Evolutionary conservation across 2,797 vertebrate genomes (phyloP), one percentile per base, ranked within the genome.

Genomic region (Rhinoraja longicauda): DNA sequence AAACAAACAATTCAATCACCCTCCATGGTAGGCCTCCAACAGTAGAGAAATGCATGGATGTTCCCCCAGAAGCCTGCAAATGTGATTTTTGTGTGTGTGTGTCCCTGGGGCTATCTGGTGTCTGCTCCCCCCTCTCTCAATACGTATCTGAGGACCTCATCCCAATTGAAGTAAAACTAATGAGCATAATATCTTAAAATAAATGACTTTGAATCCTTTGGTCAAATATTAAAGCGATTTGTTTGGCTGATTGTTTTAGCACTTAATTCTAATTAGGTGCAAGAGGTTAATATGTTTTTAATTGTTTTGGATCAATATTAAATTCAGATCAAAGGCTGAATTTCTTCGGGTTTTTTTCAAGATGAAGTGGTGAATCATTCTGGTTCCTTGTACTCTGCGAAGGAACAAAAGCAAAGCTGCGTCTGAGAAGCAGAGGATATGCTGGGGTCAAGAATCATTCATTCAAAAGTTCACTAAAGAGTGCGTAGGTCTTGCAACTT

Each of bases 291-390:
- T 24, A 91, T 19, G 0, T 53, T 53, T 91, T 91, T 29, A 24
- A 91, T 91, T 26, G 21, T 45, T 73, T 91, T n/a, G 24, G 70
- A 91, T 73, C 39, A 53, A 92, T 92, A 13, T n/a, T 92, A 75
- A 26, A 53, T n/a, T 92, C 75, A 73, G 12, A 92, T 75, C 26
- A 73, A 53, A 26, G 24, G 39, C 36, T 90, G 15, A 88, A 90
- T n/a, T 73, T 67, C 21, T 39, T 75, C 36, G 7, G 15, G 29
- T n/a, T n/a, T 29, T 29, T n/a, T 90, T 45, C n/a, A 6, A 53
- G 12, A 57, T 75, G 70, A 26, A 92, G 39, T 75, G 70, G 24
- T 53, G 70, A 53, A 12, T n/a, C 39, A 92, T 75, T 70, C 70
- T 17, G 64, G 36, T 67, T 90, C 26, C 32, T 19, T 90, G n/a